These are phyloP conservation scores for Pristiophorus japonicus DNA, from an alignment of 2,113 vertebrate genomes.

Conservation along the genomic window DNA sequence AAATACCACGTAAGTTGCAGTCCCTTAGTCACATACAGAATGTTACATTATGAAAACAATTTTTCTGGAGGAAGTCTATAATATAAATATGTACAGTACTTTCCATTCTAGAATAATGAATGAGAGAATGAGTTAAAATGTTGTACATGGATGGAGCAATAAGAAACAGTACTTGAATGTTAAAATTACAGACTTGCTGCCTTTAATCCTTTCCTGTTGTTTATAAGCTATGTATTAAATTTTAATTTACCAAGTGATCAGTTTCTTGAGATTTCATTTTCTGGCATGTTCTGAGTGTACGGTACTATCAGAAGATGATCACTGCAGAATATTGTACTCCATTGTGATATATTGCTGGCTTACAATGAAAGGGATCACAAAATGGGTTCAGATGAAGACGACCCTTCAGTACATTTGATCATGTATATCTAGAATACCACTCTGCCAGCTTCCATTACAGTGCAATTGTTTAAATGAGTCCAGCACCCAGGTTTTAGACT, in stretches of 20 bases:
- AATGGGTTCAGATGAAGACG: not conserved
- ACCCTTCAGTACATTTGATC: not conserved
- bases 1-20: constrained; percentile 83
- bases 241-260: not conserved
- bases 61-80: not conserved
- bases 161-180: not conserved
- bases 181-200: not conserved
- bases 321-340: not conserved
- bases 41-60: not conserved
- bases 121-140: not conserved
- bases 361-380: not conserved
- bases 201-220: not conserved
- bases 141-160: not conserved
- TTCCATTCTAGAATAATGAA: not conserved
- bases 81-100: not conserved
- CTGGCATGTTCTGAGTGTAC: not conserved
- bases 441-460: not conserved
- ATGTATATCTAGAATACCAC: not conserved
- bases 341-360: not conserved
- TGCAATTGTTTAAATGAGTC: not conserved
- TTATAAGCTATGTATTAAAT: not conserved
- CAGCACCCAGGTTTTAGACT: not conserved
- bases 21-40: not conserved
- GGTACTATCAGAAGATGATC: not conserved
- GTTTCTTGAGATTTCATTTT: not conserved